Base-by-base conservation (phyloP, 2,888 invertebrate genomes). In the Boloria selene region DNA sequence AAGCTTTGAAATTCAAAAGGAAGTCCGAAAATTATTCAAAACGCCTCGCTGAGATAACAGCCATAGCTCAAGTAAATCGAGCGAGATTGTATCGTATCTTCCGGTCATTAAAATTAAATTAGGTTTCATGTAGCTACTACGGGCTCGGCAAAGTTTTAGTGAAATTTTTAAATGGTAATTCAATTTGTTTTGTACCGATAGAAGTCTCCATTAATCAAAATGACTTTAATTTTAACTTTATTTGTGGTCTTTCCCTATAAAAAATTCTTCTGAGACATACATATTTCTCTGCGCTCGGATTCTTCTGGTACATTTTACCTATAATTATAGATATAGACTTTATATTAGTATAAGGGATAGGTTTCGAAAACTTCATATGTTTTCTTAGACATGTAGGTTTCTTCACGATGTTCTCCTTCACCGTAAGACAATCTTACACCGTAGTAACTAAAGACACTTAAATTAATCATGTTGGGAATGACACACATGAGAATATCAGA, bases 31-130 rank as follows among this genome's bases (percentile, higher is more conserved):
- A 59, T 59, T 59, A 59, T 59, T 59, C 49, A 62, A 54, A 63
- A 63, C 18, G 31, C 18, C 49, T 55, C 49, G 22, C 38, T 22
- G 22, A 50, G 62, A 63, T 63, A 63, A 55, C 54, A 59, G 42
- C 47, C 31, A 38, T 38, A 55, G 54, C 49, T 54, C 55, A 54
- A 54, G 38, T 47, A 49, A 55, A 55, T 49, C 54, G 47, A 38
- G 54, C 38, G 62, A 51, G 56, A 56, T 63, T 26, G 44, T 63
- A 63, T 63, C 63, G 50, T 16, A 26, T 50, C 22, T 63, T 56
- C 56, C 63, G 55, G 56, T 55, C 63, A 56, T 63, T 56, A 63
- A 56, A 56, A 63, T 56, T 50, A 56, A 56, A 63, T 63, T 63
- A 63, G 56, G 31, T 50, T 56, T 10, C 50, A 56, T 63, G 38